Base-by-base conservation (phyloP, 2,113 vertebrate genomes). In the Rhynchomys soricoides region DNA sequence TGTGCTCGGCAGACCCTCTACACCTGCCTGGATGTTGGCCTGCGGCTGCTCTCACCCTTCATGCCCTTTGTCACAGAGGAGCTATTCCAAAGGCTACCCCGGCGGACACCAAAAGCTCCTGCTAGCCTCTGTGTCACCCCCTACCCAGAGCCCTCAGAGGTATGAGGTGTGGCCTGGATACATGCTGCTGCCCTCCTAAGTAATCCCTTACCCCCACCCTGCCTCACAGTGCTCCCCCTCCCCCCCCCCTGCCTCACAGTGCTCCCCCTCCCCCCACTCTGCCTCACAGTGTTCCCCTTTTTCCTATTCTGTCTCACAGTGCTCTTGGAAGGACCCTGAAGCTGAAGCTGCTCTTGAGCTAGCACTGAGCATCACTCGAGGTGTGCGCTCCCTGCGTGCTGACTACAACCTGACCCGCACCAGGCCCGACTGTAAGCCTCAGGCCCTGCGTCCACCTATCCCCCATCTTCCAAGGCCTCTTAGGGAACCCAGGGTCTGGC, bases 51-150 rank as follows among this genome's bases (percentile, higher is more conserved):
- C 7, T 98, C 99, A 7, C 99, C 99, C 34, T 73, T 99, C 93
- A 99, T 99, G 99, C 99, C 99, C 26, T 99, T 99, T 0, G 99
- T 99, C 97, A 98, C 98, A 0, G 99, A 99, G 97, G 99, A 99
- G 86, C 98, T 99, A 19, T 99, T 98, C 98, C 99, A 99, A 98
- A 97, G 99, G 95, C 98, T 99, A 85, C 99, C 99, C 34, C 97
- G 99, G 0, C 98, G 99, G 93, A 96, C 29, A 0, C 96, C 98
- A 3, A 96, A 98, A 9, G 98, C 97, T 64, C 98, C 99, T 0
- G 98, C 99, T 37, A 99, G 99, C 95, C 98, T 99, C 97, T 98
- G 97, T 0, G 97, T 99, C 73, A 99, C 98, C 6, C 91, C 98
- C 9, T 99, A 99, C 96, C 99, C 99, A 0, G 98, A 99, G 26